A percentile compares a stretch with the other conserved stretches of the same genome.
These are phyloP conservation scores for Pteronura brasiliensis DNA, from an alignment of 2,113 vertebrate species.

Conservation along the genomic window DNA sequence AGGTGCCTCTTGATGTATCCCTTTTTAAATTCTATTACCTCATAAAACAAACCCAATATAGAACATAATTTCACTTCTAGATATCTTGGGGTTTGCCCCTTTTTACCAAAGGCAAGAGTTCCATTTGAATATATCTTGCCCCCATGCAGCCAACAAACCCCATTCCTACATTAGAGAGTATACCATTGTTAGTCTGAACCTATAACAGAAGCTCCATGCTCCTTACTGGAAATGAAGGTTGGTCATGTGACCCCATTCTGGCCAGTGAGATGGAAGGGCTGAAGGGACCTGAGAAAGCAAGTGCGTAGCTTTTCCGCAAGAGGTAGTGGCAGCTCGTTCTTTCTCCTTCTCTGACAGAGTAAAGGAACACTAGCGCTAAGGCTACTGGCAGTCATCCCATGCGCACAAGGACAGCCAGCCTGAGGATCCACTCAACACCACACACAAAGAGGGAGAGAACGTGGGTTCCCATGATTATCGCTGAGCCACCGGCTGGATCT, in stretches of 20 bases:
- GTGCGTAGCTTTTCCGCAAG: not conserved
- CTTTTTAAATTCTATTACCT: not conserved
- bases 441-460: not conserved
- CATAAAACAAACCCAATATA: not conserved
- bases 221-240: not conserved
- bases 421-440: not conserved
- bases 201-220: not conserved
- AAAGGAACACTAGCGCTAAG: not conserved
- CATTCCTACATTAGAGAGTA: not conserved
- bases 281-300: not conserved
- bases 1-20: not conserved
- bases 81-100: not conserved
- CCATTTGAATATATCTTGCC: not conserved
- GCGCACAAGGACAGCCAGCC: not conserved
- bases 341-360: not conserved
- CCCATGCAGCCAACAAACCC: not conserved
- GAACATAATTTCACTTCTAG: not conserved
- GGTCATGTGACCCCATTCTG: not conserved
- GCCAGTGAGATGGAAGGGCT: not conserved
- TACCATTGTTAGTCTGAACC: not conserved
- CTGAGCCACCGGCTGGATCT: not conserved
- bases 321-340: not conserved
- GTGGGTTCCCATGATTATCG: not conserved
- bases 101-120: slow-evolving; percentile 9
- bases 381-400: not conserved